These are phyloP conservation scores for Bembecia ichneumoniformis DNA, from an alignment of 2,888 invertebrate species.

Conservation along the genomic window DNA sequence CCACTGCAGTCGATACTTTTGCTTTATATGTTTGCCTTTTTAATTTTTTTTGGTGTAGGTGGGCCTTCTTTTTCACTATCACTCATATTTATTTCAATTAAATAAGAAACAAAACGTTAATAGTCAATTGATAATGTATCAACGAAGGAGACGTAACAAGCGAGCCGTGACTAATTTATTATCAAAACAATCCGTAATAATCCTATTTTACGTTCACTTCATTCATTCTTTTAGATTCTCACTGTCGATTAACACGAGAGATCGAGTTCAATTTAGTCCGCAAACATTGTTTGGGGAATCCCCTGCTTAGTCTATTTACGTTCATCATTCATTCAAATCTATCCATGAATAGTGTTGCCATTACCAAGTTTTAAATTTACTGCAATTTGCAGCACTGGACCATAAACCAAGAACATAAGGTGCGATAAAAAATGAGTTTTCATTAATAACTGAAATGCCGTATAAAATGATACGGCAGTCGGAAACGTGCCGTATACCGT, in stretches of 20 bases:
- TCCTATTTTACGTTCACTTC: too few relatives aligned
- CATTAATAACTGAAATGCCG: background rate
- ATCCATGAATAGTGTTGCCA: too few relatives aligned
- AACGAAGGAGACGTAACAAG: background rate
- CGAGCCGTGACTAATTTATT: too few relatives aligned
- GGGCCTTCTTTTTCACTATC: conserved; percentile 4
- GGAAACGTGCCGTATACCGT: conserved; percentile 1
- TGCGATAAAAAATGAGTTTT: too few relatives aligned
- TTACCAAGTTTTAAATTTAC: too few relatives aligned
- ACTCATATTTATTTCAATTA: too few relatives aligned
- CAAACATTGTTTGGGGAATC: too few relatives aligned
- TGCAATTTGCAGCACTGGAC: too few relatives aligned
- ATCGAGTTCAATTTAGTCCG: background rate
- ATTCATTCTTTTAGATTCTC: background rate
- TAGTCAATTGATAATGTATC: background rate
- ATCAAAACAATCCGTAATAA: too few relatives aligned
- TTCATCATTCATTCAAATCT: too few relatives aligned
- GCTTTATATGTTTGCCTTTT: conserved; percentile 6
- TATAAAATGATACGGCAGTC: background rate
- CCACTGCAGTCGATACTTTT: conserved; percentile 8
- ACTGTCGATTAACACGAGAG: background rate
- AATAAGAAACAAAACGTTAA: background rate
- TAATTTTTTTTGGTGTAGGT: conserved; percentile 4
- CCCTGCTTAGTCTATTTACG: too few relatives aligned
- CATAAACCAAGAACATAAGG: too few relatives aligned